Base-by-base conservation (phyloP, 2,888 invertebrate genomes). In the Erebia aethiops region DNA sequence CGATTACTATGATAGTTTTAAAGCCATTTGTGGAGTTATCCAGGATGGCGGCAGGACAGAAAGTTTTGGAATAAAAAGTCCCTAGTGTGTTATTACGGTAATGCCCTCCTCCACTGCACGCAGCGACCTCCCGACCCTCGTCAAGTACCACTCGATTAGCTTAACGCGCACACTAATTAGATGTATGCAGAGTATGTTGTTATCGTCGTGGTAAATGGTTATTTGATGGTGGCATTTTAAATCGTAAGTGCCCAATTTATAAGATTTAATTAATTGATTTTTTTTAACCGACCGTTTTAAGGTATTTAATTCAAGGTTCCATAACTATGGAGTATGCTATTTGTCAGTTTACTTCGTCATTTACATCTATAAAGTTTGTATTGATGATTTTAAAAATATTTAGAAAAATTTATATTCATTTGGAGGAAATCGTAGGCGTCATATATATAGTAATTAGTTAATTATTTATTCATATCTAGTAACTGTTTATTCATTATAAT, bases 61-160 rank as follows among this genome's bases (percentile, higher is more conserved):
- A 62, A 62, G 49, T 49, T 62, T 62, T 14, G 49, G 49, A 64
- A 64, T 52, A 35, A 64, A 54, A 64, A 35, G 14, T 52, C 64
- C 35, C 52, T 16, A 52, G 61, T 49, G 62, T 62, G 62, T 14
- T 62, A 8, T 49, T 43, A 46, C 62, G 14, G 62, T 62, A 66
- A 92, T 90, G 88, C 82, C 76, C 82, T 80, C 80, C 80, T 80
- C 80, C 58, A n/a, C 13, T 79, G 81, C 84, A 79, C 82, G 84
- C 82, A 80, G 84, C 83, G 88, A 89, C 88, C 90, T 82, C 75
- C 81, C 85, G 90, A 93, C 92, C 92, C 92, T 90, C 88, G 89
- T 92, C 92, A 92, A 89, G 86, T 76, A 80, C 76, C 85, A 87
- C 86, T 90, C 90, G 90, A 92, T 93, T 92, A 91, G 90, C 87